phyloP scores from a whole-genome alignment of 2,113 vertebrate species.

The Labeo catla region DNA sequence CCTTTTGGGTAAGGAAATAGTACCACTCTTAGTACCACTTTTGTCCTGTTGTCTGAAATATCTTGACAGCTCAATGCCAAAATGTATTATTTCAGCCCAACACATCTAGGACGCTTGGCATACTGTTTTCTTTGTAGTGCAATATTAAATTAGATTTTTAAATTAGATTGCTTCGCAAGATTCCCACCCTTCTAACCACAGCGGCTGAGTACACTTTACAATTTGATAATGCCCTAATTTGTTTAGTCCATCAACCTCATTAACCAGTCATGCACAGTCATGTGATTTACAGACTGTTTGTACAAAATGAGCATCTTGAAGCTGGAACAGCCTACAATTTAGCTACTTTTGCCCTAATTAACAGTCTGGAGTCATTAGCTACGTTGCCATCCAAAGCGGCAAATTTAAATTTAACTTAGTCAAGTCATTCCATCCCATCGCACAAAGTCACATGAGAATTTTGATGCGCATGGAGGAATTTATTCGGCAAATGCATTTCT shows the following conservation, averaged over 20 bases:
- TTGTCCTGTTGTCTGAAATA: neutral
- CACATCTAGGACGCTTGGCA: neutral
- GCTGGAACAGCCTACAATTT: neutral
- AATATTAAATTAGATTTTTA: neutral
- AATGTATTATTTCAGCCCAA: no score
- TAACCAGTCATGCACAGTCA: constrained; percentile 54
- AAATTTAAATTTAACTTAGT: no score
- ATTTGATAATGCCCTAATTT: constrained; percentile 65
- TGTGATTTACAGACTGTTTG: constrained; percentile 34
- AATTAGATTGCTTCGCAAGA: neutral
- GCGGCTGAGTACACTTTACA: constrained; percentile 34
- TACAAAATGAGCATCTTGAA: neutral
- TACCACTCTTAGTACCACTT: neutral
- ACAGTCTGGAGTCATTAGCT: neutral
- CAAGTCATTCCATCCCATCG: no score
- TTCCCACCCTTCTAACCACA: constrained; percentile 19
- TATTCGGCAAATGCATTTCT: no score
- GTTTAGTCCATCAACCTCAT: constrained; percentile 55
- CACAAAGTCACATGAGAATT: no score
- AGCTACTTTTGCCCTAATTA: neutral
- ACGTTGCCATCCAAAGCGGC: no score
- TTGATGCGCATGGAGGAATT: no score
- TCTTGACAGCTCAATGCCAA: neutral
- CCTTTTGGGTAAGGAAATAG: neutral
- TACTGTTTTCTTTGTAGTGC: neutral